phyloP scores from a whole-genome alignment of 2,888 invertebrate genomes.

The Tinea semifulvella region DNA sequence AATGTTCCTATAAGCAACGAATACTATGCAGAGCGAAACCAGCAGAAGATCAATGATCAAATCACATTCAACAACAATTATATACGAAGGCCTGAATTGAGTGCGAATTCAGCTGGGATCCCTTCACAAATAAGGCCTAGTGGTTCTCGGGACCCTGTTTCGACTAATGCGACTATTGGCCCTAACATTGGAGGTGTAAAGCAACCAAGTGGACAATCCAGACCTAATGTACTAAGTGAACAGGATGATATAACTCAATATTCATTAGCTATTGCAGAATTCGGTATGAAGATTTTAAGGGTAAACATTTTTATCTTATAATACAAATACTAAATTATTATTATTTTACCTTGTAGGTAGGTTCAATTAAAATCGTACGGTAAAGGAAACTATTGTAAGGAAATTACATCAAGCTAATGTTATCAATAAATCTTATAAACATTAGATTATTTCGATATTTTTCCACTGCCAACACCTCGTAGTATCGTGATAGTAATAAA shows the following conservation, averaged over 20 bases:
- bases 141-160: background rate
- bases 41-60: too few species aligned
- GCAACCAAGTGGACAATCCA: background rate
- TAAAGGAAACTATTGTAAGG: too few species aligned
- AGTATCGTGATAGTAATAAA: too few species aligned
- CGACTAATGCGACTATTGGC: background rate
- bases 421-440: too few species aligned
- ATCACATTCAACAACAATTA: background rate
- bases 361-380: too few species aligned
- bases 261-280: slow-evolving; percentile 30
- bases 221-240: too few species aligned
- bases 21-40: background rate
- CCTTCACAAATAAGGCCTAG: background rate
- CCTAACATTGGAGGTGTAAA: background rate
- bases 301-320: slow-evolving; percentile 24
- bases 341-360: too few species aligned
- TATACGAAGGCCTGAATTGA: background rate
- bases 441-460: too few species aligned
- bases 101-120: background rate
- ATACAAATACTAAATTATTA: too few species aligned
- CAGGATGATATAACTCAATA: background rate
- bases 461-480: too few species aligned
- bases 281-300: slow-evolving; percentile 39
- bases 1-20: background rate
- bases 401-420: too few species aligned